Conservation (phyloP, 2,888 invertebrate genomes). For the Hedya salicella region DNA sequence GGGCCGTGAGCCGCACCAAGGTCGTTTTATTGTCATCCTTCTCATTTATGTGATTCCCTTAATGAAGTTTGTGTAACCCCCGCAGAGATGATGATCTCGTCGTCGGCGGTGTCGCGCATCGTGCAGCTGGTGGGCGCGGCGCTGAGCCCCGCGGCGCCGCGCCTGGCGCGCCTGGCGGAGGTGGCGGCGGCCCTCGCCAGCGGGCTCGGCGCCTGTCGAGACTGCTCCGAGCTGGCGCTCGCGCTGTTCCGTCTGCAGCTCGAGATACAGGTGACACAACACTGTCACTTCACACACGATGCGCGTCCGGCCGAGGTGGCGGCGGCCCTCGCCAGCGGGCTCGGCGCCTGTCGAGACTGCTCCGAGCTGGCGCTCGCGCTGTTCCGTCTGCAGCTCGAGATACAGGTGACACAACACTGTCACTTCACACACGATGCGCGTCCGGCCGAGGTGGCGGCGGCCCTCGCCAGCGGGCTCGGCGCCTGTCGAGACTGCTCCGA, state of each 20-base stretch:
- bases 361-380: conserved; percentile 47
- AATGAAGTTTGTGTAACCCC: conserved; percentile 32
- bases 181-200: conserved; percentile 24
- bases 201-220: conserved; percentile 30
- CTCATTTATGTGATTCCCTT: too few relatives aligned
- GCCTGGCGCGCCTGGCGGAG: conserved; percentile 24
- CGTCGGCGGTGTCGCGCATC: conserved; percentile 47
- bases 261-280: conserved; percentile 50
- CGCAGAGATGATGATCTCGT: conserved; percentile 58
- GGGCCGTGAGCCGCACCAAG: too few relatives aligned
- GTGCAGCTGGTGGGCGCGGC: conserved; percentile 48
- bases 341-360: conserved; percentile 29
- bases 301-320: conserved; percentile 31
- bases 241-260: conserved; percentile 52
- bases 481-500: conserved; percentile 35
- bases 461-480: conserved; percentile 19
- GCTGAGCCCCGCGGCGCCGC: conserved; percentile 36
- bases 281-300: too few relatives aligned
- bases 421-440: not conserved
- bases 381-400: conserved; percentile 49
- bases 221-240: conserved; percentile 39
- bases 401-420: conserved; percentile 50
- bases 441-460: conserved; percentile 32
- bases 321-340: conserved; percentile 22
- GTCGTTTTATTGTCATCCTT: not conserved